Percentiles rank a stretch among this genome's conserved stretches.
Conservation (phyloP, 2,888 invertebrate species). For the Idaea biselata region DNA sequence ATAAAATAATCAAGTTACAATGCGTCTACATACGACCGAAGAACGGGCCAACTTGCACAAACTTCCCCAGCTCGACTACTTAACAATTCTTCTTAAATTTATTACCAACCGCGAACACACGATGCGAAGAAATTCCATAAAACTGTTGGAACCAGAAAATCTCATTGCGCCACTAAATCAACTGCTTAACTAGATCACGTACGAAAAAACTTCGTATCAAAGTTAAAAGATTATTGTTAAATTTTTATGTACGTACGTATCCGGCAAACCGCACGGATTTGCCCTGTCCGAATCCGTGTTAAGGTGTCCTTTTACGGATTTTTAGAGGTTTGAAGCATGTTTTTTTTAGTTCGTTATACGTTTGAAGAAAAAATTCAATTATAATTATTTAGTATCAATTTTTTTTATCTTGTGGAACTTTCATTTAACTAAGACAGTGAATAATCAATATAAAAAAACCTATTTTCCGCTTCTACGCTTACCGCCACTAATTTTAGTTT, state of each 20-base stretch:
- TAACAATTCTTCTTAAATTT: background rate
- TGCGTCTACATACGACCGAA: background rate
- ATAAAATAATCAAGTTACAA: background rate
- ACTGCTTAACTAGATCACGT: conserved; percentile 50
- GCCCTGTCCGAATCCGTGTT: conserved; percentile 25
- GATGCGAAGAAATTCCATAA: conserved; percentile 17
- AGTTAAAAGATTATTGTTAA: conserved; percentile 58
- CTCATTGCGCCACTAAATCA: conserved; percentile 41
- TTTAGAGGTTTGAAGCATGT: too few relatives aligned
- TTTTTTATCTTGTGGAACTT: too few relatives aligned
- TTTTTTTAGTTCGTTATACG: too few relatives aligned
- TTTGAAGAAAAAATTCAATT: too few relatives aligned
- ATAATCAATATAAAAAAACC: too few relatives aligned
- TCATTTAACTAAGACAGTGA: too few relatives aligned
- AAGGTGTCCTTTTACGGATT: background rate
- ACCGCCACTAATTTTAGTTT: too few relatives aligned
- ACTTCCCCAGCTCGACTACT: conserved; percentile 2
- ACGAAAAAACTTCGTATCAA: conserved; percentile 43
- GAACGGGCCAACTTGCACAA: background rate
- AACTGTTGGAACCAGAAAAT: conserved; percentile 28
- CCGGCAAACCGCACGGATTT: conserved; percentile 54
- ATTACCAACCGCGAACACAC: background rate
- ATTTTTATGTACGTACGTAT: conserved; percentile 49
- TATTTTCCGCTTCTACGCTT: too few relatives aligned
- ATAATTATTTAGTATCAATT: too few relatives aligned